Conservation (phyloP, 2,888 invertebrate genomes). For the Hyppa rectilinea region DNA sequence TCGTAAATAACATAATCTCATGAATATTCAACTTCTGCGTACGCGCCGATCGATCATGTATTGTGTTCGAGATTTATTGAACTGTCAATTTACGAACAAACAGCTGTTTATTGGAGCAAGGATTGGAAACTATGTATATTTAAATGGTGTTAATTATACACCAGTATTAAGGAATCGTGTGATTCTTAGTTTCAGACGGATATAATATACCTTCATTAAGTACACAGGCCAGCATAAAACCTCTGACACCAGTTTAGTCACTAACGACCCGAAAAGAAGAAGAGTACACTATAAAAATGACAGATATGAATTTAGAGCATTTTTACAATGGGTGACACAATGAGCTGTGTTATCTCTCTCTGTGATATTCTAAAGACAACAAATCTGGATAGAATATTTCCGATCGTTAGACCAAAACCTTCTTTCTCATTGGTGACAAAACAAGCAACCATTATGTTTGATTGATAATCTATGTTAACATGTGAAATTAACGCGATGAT, state of each 20-base stretch:
- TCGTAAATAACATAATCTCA: constrained; percentile 52
- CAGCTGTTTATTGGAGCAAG: constrained; percentile 35
- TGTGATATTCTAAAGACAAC: no score
- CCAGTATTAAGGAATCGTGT: background rate
- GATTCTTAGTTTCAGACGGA: background rate
- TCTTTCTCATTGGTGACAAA: background rate
- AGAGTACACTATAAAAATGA: no score
- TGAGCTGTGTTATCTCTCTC: no score
- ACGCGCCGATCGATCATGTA: constrained; percentile 50
- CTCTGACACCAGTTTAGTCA: no score
- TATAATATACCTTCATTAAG: no score
- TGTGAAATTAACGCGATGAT: background rate
- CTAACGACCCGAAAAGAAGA: no score
- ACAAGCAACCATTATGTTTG: background rate
- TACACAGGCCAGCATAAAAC: no score
- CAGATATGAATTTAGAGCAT: no score
- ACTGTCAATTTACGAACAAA: constrained; percentile 40
- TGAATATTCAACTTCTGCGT: constrained; percentile 56
- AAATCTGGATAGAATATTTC: no score
- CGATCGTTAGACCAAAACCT: background rate
- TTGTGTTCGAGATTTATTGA: constrained; percentile 53
- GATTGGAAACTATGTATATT: constrained; percentile 14
- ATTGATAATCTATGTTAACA: background rate
- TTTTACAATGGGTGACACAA: no score
- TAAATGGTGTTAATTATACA: constrained; percentile 7